A percentile compares a stretch with the other conserved stretches of the same genome.
These are phyloP conservation scores for Gryllus longicercus DNA, from an alignment of 2,888 invertebrate species.

Conservation along the genomic window DNA sequence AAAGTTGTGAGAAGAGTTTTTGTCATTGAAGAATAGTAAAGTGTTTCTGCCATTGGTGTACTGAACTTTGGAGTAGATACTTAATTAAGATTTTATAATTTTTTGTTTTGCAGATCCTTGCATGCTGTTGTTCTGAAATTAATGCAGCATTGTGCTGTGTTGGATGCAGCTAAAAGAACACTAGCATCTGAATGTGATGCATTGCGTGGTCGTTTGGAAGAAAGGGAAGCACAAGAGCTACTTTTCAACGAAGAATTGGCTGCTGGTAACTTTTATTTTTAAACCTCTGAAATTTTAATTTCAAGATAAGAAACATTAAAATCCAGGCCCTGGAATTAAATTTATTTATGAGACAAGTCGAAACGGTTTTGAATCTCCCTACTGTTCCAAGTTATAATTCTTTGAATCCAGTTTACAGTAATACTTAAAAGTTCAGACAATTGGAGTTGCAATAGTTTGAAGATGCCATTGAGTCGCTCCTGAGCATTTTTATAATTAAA, in stretches of 20 bases:
- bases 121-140: background rate
- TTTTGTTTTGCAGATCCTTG: background rate
- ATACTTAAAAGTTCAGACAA: too few relatives aligned
- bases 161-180: conserved; percentile 3
- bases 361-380: too few relatives aligned
- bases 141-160: background rate
- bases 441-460: too few relatives aligned
- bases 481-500: too few relatives aligned
- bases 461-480: too few relatives aligned
- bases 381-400: too few relatives aligned
- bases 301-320: too few relatives aligned
- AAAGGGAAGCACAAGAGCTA: background rate
- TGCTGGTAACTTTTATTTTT: background rate
- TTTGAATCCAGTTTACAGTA: too few relatives aligned
- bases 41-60: background rate
- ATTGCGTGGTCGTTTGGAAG: background rate
- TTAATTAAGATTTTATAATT: background rate
- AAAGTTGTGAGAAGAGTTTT: background rate
- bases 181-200: background rate
- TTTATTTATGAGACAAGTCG: too few relatives aligned
- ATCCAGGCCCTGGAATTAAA: too few relatives aligned
- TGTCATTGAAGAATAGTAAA: background rate
- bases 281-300: background rate
- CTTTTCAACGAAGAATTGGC: background rate
- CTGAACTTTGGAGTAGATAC: background rate